Percentiles rank a stretch among this genome's conserved stretches.
Evolutionary conservation across 2,113 vertebrate species (phyloP).

Genomic region (Sisor rabdophorus): DNA sequence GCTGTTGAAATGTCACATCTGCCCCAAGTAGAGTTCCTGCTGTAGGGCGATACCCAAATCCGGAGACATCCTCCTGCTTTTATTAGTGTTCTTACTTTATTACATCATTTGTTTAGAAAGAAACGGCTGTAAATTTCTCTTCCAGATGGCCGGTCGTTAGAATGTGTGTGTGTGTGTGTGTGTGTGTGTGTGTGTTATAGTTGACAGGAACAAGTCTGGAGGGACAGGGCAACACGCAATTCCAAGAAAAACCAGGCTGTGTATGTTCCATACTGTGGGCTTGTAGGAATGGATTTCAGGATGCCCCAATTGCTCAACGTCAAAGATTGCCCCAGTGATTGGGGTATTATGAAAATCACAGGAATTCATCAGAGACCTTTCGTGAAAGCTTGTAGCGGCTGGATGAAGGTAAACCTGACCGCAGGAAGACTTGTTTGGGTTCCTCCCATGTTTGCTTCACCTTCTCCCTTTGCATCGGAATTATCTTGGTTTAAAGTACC

Average conservation of each 20-base stretch:
- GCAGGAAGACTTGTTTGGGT: neutral
- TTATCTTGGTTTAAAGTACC: constrained; percentile 36
- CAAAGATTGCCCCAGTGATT: neutral
- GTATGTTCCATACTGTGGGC: neutral
- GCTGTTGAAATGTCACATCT: constrained; percentile 20
- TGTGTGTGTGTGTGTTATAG: too few species aligned
- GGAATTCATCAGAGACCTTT: constrained; percentile 15
- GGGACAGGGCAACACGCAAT: neutral
- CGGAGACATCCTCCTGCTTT: neutral
- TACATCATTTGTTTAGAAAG: constrained; percentile 38
- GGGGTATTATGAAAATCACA: too few species aligned
- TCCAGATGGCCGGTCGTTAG: constrained; percentile 6
- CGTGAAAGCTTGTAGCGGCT: too few species aligned
- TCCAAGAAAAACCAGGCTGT: neutral
- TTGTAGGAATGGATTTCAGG: neutral
- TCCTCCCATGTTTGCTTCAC: constrained; percentile 39
- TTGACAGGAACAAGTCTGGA: neutral
- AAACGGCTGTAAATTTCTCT: constrained; percentile 16
- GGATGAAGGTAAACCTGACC: constrained; percentile 3
- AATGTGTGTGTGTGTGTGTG: neutral
- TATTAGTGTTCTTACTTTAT: neutral
- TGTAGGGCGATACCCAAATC: constrained; percentile 4
- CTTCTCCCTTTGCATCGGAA: constrained; percentile 29
- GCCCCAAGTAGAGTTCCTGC: neutral
- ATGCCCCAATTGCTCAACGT: too few species aligned